A percentile compares a stretch with the other conserved stretches of the same genome.
Evolutionary conservation across 92 coral and sea anemone genomes (phyloP).

Genomic region (Scolanthus callimorphus): DNA sequence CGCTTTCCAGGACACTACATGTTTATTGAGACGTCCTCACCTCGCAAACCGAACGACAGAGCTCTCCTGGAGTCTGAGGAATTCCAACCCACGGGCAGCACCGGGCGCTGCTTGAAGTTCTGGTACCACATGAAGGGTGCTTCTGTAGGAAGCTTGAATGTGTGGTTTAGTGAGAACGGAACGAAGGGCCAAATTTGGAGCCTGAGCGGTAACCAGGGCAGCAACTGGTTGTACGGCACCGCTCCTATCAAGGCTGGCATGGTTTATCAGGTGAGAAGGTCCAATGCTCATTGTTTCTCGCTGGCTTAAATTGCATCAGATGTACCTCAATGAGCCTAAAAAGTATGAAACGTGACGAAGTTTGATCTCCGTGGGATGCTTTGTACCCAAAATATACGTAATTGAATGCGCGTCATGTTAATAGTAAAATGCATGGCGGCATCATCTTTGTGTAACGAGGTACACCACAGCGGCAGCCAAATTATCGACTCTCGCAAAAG

Average conservation of each 20-base stretch:
- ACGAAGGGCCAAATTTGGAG: conserved; percentile 74
- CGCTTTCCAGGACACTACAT: conserved; percentile 74
- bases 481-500: no score
- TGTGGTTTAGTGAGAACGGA: conserved; percentile 55
- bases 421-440: no score
- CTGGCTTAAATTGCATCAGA: no score
- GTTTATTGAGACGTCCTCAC: conserved; percentile 85
- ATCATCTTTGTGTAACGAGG: no score
- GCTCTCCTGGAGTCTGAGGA: conserved; percentile 83
- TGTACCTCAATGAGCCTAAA: no score
- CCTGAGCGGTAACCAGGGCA: conserved; percentile 47
- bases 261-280: conserved; percentile 76
- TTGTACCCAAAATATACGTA: no score
- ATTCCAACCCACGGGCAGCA: conserved; percentile 87
- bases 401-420: no score
- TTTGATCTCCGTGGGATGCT: no score
- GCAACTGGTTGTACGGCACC: conserved; percentile 73
- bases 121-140: conserved; percentile 93
- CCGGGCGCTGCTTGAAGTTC: conserved; percentile 91
- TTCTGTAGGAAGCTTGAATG: conserved; percentile 61
- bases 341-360: no score
- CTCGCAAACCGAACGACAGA: conserved; percentile 61
- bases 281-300: no score
- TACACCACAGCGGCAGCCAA: no score
- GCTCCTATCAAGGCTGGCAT: conserved; percentile 76